These are phyloP conservation scores for Drosophila baimaii DNA, from an alignment of 1,140 invertebrate genomes.

Conservation along the genomic window DNA sequence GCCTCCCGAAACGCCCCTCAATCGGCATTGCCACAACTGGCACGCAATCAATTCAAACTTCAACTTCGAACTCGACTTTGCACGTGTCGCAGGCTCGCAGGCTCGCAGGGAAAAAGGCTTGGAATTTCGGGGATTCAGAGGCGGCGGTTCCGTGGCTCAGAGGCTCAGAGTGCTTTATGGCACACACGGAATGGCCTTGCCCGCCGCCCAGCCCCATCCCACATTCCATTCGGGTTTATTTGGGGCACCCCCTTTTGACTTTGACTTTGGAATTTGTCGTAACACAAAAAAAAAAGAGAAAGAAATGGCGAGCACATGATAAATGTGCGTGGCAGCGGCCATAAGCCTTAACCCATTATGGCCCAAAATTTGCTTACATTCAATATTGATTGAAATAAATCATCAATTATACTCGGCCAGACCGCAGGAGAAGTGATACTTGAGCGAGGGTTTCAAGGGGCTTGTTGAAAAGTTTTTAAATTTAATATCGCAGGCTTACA, in stretches of 20 bases:
- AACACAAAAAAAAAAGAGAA: constrained; percentile 15
- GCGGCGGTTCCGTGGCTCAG: neutral
- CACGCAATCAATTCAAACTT: constrained; percentile 78
- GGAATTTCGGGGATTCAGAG: constrained; percentile 19
- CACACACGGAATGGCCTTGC: constrained; percentile 35
- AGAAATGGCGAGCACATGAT: constrained; percentile 52
- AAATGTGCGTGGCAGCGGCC: constrained; percentile 58
- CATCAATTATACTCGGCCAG: constrained; percentile 4
- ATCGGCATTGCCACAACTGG: constrained; percentile 68
- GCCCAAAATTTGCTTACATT: constrained; percentile 11
- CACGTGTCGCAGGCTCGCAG: constrained; percentile 42
- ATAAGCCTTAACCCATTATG: constrained; percentile 43
- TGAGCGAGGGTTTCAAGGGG: neutral
- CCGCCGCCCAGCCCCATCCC: constrained; percentile 8
- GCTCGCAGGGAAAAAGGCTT: constrained; percentile 15
- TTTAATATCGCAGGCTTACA: constrained; percentile 1
- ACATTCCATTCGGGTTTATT: constrained; percentile 41
- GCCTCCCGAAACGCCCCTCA: constrained; percentile 12
- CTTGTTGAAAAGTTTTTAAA: constrained; percentile 6
- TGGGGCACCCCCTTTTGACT: constrained; percentile 42
- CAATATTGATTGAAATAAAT: constrained; percentile 47
- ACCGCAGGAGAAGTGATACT: constrained; percentile 2
- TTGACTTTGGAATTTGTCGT: constrained; percentile 65
- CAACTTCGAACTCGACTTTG: constrained; percentile 54
- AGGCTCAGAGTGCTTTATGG: constrained; percentile 40